phyloP scores from a whole-genome alignment of 2,888 invertebrate genomes.

The Dromius quadrimaculatus region DNA sequence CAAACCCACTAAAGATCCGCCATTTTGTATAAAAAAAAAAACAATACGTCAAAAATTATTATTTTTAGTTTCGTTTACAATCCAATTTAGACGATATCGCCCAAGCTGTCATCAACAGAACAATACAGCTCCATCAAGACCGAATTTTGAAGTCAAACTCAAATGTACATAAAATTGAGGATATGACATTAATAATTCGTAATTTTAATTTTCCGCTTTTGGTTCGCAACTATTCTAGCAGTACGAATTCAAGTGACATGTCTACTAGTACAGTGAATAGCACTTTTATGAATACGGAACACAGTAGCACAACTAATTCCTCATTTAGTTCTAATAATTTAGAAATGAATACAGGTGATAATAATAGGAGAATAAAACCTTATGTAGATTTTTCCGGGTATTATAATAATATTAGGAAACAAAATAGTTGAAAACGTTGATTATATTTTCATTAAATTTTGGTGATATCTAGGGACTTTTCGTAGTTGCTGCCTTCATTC shows the following conservation, averaged over 20 bases:
- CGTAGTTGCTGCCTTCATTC: too few relatives aligned
- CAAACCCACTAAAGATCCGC: too few relatives aligned
- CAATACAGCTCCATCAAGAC: conserved; percentile 85
- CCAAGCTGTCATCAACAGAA: conserved; percentile 86
- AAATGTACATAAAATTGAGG: conserved; percentile 76
- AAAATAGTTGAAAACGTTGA: conserved; percentile 11
- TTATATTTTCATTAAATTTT: too few relatives aligned
- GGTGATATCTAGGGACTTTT: too few relatives aligned
- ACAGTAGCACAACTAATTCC: too few relatives aligned
- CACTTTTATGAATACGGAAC: conserved; percentile 62
- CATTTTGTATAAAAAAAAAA: too few relatives aligned
- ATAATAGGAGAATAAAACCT: conserved; percentile 72
- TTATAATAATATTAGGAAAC: conserved; percentile 72
- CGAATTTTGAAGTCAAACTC: conserved; percentile 71
- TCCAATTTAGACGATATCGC: conserved; percentile 85
- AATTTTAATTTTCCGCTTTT: conserved; percentile 87
- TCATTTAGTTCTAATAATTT: conserved; percentile 55
- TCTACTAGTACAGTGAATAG: conserved; percentile 65
- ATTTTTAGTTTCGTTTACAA: conserved; percentile 78
- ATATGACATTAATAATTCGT: conserved; percentile 86
- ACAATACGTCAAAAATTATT: too few relatives aligned
- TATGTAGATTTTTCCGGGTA: conserved; percentile 90
- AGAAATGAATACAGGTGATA: conserved; percentile 58
- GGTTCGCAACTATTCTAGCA: conserved; percentile 69
- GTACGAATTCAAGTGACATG: conserved; percentile 75